These are phyloP conservation scores for Lasioglossum morio DNA, from an alignment of 2,888 invertebrate genomes.

Conservation along the genomic window DNA sequence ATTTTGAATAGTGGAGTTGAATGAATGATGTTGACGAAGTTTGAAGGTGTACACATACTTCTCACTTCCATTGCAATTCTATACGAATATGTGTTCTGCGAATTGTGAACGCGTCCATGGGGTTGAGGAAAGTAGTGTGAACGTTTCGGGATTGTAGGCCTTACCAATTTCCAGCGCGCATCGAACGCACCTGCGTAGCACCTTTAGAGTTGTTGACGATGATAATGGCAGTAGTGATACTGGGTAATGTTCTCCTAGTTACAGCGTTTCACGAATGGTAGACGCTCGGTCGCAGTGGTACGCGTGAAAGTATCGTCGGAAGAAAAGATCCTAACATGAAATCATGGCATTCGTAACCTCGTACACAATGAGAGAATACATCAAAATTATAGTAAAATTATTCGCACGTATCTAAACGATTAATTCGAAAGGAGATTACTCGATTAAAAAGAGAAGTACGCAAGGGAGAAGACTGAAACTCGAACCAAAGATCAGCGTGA, in stretches of 20 bases:
- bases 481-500: not conserved
- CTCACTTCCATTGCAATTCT: not conserved
- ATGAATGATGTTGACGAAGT: not conserved
- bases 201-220: constrained; percentile 54
- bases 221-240: constrained; percentile 36
- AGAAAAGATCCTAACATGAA: no score
- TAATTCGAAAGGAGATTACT: not conserved
- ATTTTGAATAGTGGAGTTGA: not conserved
- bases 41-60: not conserved
- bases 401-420: not conserved
- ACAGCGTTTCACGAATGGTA: constrained; percentile 15
- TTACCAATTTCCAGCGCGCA: constrained; percentile 41
- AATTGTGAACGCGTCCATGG: not conserved
- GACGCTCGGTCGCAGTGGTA: constrained; percentile 15
- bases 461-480: not conserved
- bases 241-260: not conserved
- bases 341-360: not conserved
- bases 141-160: constrained; percentile 39
- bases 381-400: not conserved
- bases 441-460: not conserved
- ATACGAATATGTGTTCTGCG: not conserved
- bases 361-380: not conserved
- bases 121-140: constrained; percentile 21
- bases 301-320: not conserved
- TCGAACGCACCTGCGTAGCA: constrained; percentile 57